Conservation (phyloP, 1,140 invertebrate species). For the Aleiodes sp. region DNA sequence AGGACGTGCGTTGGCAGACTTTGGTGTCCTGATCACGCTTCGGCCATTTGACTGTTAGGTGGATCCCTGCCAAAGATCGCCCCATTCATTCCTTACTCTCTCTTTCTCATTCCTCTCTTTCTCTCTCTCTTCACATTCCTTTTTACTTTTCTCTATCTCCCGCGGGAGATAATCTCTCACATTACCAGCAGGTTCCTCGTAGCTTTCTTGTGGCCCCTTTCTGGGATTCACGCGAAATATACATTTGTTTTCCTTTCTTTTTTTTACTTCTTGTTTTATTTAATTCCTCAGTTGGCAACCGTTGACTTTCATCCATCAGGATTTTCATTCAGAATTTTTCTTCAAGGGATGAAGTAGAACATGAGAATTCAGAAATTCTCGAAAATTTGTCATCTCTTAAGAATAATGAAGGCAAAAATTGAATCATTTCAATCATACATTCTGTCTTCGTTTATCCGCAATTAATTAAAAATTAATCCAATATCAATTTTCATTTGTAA, state of each 20-base stretch:
- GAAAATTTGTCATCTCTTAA: too few species aligned
- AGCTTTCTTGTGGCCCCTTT: constrained; percentile 6
- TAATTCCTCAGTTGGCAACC: constrained; percentile 32
- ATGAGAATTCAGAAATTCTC: background rate
- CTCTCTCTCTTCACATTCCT: background rate
- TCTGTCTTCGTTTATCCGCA: too few species aligned
- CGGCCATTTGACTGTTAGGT: constrained; percentile 5
- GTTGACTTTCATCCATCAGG: constrained; percentile 31
- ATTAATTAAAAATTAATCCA: too few species aligned
- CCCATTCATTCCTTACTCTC: background rate
- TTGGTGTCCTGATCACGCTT: constrained; percentile 13
- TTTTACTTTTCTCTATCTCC: background rate
- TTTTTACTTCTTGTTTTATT: constrained; percentile 2
- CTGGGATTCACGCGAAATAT: constrained; percentile 1
- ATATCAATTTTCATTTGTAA: too few species aligned
- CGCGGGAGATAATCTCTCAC: constrained; percentile 31
- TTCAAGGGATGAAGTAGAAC: background rate
- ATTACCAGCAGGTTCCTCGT: constrained; percentile 30
- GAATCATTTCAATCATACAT: too few species aligned
- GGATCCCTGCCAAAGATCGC: constrained; percentile 31
- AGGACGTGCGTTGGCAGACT: background rate
- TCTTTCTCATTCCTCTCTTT: background rate
- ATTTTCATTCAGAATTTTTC: constrained; percentile 12
- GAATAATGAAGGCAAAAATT: too few species aligned
- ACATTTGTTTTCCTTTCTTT: constrained; percentile 19